These are phyloP conservation scores for Leucophenga maculata DNA, from an alignment of 2,888 invertebrate species.

Conservation along the genomic window DNA sequence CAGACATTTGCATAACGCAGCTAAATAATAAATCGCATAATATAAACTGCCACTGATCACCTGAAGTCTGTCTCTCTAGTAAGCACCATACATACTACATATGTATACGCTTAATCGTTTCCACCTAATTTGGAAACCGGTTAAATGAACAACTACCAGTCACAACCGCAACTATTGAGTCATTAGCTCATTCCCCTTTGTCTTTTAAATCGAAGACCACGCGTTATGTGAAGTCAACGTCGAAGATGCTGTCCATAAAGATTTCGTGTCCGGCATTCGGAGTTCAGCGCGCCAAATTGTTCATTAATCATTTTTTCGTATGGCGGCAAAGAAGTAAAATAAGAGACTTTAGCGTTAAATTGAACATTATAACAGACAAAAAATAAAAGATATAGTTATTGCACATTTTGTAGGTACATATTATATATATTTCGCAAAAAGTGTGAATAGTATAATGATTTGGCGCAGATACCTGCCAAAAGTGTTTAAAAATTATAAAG, in stretches of 20 bases:
- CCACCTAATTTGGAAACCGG: conserved; percentile 44
- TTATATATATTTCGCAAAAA: too few species aligned
- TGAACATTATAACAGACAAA: not conserved
- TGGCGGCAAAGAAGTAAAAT: not conserved
- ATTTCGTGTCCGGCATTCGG: too few species aligned
- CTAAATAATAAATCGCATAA: not conserved
- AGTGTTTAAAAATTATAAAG: too few species aligned
- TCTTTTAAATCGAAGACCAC: too few species aligned
- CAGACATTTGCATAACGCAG: not conserved
- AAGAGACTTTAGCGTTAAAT: not conserved
- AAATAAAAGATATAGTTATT: too few species aligned
- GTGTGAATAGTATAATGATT: too few species aligned
- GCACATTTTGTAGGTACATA: too few species aligned
- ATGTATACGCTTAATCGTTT: not conserved
- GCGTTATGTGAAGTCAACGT: too few species aligned
- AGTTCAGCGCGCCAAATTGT: conserved; percentile 13
- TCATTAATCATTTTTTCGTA: conserved; percentile 46
- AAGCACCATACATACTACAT: too few species aligned
- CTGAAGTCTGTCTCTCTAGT: not conserved
- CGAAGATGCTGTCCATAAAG: too few species aligned
- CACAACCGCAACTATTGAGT: conserved; percentile 47
- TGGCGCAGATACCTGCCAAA: too few species aligned
- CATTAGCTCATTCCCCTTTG: conserved; percentile 45
- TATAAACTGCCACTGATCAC: not conserved
- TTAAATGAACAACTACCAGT: conserved; percentile 27